phyloP scores from a whole-genome alignment of 2,797 vertebrate genomes.

The Pteropus rufus region DNA sequence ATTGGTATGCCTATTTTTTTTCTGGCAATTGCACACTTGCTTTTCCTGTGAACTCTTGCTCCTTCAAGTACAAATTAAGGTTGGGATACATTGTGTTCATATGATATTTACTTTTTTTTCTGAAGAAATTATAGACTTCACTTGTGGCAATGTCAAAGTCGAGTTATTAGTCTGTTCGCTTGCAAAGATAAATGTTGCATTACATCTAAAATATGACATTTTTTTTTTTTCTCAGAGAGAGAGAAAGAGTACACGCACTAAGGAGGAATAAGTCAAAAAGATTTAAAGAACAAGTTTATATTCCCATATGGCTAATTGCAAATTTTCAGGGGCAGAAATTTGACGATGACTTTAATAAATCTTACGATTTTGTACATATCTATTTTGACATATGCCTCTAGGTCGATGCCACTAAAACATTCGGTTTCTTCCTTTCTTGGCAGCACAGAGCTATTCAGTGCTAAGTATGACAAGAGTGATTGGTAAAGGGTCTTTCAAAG shows the following conservation, averaged over 20 bases:
- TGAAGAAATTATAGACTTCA: neutral
- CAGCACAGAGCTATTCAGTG: neutral
- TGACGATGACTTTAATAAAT: slow-evolving; percentile 34
- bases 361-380: neutral
- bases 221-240: neutral
- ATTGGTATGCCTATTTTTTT: neutral
- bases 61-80: neutral
- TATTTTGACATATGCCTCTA: slow-evolving; percentile 45
- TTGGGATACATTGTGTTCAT: neutral
- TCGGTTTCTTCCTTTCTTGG: neutral
- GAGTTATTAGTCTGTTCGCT: neutral
- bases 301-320: slow-evolving; percentile 4
- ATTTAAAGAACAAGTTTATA: neutral
- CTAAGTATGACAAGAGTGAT: slow-evolving; percentile 61
- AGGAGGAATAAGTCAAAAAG: neutral
- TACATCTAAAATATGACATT: neutral
- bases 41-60: neutral
- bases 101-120: neutral
- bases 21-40: neutral
- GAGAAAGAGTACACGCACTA: neutral
- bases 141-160: neutral
- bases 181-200: slow-evolving; percentile 13
- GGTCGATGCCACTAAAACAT: slow-evolving; percentile 5
- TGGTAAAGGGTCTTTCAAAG: slow-evolving; percentile 70
- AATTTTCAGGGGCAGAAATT: neutral